Evolutionary conservation across 2,797 vertebrate species (phyloP).

Genomic region (Sebastes variabilis): DNA sequence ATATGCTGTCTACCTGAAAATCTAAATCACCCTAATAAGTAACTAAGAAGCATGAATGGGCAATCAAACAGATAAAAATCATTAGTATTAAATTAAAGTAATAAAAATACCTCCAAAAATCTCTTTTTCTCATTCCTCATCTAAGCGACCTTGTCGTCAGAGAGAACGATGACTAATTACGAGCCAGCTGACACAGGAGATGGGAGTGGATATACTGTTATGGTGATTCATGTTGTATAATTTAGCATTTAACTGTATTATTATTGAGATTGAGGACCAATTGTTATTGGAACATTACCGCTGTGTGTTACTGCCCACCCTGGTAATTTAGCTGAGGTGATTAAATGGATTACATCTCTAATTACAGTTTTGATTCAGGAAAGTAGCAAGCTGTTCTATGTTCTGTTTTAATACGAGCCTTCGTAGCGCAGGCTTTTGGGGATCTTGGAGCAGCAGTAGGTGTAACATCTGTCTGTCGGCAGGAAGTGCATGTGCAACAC

Average conservation of each 20-base stretch:
- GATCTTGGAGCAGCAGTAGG: conserved; percentile 53
- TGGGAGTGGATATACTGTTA: conserved; percentile 26
- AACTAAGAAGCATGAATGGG: not conserved
- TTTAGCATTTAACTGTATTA: conserved; percentile 36
- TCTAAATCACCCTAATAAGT: not conserved
- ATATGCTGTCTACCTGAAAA: not conserved
- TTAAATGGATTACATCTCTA: conserved; percentile 61
- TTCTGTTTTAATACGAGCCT: conserved; percentile 36
- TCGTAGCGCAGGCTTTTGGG: conserved; percentile 24
- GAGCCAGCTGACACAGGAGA: conserved; percentile 1
- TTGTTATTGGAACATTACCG: conserved; percentile 41
- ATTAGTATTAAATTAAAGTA: not conserved
- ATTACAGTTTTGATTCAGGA: conserved; percentile 56
- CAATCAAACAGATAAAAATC: not conserved
- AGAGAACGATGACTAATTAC: conserved; percentile 44
- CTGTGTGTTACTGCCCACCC: conserved; percentile 46
- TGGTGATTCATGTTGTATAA: conserved; percentile 34
- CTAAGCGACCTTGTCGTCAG: not conserved
- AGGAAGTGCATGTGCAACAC: conserved; percentile 56
- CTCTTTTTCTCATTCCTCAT: not conserved
- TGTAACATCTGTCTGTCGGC: conserved; percentile 66
- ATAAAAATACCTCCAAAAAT: conserved; percentile 9
- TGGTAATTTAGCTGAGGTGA: conserved; percentile 52
- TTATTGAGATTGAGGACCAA: conserved; percentile 50
- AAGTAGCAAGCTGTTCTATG: conserved; percentile 54